Conservation (phyloP, 1,140 invertebrate genomes). For the Radopholus similis region DNA sequence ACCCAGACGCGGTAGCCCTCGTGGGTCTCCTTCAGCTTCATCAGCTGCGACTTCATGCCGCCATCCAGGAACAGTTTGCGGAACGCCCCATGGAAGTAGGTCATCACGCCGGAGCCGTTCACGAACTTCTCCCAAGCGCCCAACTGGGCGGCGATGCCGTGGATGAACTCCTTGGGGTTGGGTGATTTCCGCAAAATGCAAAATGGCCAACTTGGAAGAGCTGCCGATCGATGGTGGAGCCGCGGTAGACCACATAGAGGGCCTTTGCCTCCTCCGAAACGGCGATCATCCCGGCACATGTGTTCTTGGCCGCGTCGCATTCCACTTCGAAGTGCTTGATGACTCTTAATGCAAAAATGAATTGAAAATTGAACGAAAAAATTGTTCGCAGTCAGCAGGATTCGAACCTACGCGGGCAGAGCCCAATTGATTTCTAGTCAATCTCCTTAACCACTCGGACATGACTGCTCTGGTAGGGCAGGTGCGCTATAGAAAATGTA, state of each 20-base stretch:
- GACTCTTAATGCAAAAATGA: constrained; percentile 40
- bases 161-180: constrained; percentile 57
- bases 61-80: constrained; percentile 49
- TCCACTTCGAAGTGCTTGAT: constrained; percentile 56
- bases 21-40: constrained; percentile 50
- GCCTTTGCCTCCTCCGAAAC: constrained; percentile 59
- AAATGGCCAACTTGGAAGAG: constrained; percentile 35
- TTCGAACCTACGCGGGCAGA: constrained; percentile 51
- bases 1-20: constrained; percentile 55
- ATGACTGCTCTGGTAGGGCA: constrained; percentile 2
- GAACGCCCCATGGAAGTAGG: constrained; percentile 57
- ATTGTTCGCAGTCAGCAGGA: constrained; percentile 46
- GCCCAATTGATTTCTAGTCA: constrained; percentile 39
- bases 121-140: constrained; percentile 60
- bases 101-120: constrained; percentile 56
- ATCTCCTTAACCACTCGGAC: constrained; percentile 39
- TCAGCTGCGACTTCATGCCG: constrained; percentile 56
- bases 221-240: constrained; percentile 53
- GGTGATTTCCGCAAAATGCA: neutral
- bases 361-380: constrained; percentile 13
- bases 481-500: neutral
- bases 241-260: constrained; percentile 56
- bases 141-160: constrained; percentile 58
- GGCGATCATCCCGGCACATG: constrained; percentile 55
- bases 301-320: constrained; percentile 52